phyloP scores from a whole-genome alignment of 2,888 invertebrate genomes.

The Cetonia aurata region DNA sequence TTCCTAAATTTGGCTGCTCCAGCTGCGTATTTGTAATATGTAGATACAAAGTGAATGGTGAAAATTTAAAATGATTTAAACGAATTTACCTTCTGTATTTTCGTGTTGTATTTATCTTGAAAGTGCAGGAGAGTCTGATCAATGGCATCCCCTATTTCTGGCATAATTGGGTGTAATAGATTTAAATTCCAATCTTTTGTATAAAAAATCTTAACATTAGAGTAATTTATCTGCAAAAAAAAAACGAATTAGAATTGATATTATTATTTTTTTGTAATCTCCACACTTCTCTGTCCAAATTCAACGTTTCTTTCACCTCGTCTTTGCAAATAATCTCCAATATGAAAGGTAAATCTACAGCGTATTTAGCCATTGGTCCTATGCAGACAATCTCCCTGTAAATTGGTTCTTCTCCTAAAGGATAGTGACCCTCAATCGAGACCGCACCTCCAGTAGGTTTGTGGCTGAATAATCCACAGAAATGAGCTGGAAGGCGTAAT shows the following conservation, averaged over 20 bases:
- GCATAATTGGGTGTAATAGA: slow-evolving; percentile 71
- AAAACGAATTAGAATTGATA: slow-evolving; percentile 42
- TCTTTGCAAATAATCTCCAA: slow-evolving; percentile 72
- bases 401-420: slow-evolving; percentile 63
- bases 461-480: slow-evolving; percentile 95
- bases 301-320: slow-evolving; percentile 58
- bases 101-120: slow-evolving; percentile 7
- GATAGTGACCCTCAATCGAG: slow-evolving; percentile 81
- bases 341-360: slow-evolving; percentile 82
- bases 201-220: slow-evolving; percentile 19
- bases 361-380: slow-evolving; percentile 89
- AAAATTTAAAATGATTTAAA: neutral
- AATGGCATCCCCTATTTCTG: slow-evolving; percentile 70
- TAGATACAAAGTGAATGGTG: neutral
- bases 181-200: slow-evolving; percentile 21
- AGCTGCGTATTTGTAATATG: neutral
- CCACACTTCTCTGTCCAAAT: slow-evolving; percentile 67
- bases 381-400: slow-evolving; percentile 77
- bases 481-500: slow-evolving; percentile 93
- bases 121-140: slow-evolving; percentile 18
- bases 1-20: neutral
- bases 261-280: slow-evolving; percentile 52
- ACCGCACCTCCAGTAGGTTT: slow-evolving; percentile 84
- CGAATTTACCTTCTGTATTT: slow-evolving; percentile 24
- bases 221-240: slow-evolving; percentile 57